Base-by-base conservation (phyloP, 2,888 invertebrate genomes). In the Tromatobia lineatoria region DNA sequence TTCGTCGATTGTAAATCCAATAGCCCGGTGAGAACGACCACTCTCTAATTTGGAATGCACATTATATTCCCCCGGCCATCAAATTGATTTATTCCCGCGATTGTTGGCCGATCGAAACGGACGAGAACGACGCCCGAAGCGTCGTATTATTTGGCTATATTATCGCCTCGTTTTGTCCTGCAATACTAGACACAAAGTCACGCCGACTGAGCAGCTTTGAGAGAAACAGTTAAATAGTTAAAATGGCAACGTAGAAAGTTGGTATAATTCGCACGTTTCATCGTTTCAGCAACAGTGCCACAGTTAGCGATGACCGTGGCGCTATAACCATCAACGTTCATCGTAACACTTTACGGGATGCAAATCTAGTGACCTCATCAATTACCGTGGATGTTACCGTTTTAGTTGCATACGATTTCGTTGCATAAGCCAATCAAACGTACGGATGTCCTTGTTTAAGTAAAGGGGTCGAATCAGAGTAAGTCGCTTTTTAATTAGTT, bases 301-400 rank as follows among this genome's bases (percentile, higher is more conserved):
- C 29, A 57, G 15, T 57, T 52, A 57, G 34, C 38, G 67, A 67
- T 52, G 52, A 61, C 69, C 69, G 18, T 64, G n/a, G 15, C 45
- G 61, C 61, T 34, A 29, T 64, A 50, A 29, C 75, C 64, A 70
- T 70, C 23, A 78, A 11, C 47, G 23, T 10, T 50, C 64, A 81
- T 70, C 50, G 70, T 45, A 45, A 78, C 69, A 78, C 78, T 75
- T 75, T 34, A 20, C 23, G 70, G 34, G 42, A 81, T 75, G 77
- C 73, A 73, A 81, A 75, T 69, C 70, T 6, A 70, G 57, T 74
- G 84, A 80, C 57, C 78, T 81, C 84, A 78, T 75, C 78, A 23
- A 59, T 79, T 78, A 52, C 66, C 70, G 50, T 4, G 47, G 67
- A 57, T 70, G 42, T 74, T 61, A 77, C 64, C 64, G 38, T 74